These are phyloP conservation scores for Fulmarus glacialis DNA, from an alignment of 2,113 vertebrate genomes.

Conservation along the genomic window DNA sequence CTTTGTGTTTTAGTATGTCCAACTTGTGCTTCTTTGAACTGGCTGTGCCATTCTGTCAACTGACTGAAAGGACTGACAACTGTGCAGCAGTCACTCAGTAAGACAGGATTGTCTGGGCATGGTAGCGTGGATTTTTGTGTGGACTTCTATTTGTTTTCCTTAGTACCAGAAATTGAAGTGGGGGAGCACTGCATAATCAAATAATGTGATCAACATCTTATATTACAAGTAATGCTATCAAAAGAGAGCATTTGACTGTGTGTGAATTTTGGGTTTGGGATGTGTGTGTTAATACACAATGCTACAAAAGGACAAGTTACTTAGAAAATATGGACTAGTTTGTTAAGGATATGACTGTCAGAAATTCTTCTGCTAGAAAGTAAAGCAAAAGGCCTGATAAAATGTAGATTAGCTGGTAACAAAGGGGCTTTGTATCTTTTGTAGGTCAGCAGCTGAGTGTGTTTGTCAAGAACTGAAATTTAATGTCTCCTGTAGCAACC, in stretches of 20 bases:
- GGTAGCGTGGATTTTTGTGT: not conserved
- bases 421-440: conserved; percentile 64
- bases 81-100: not conserved
- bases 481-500: conserved; percentile 56
- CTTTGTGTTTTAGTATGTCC: not conserved
- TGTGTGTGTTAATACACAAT: accelerated
- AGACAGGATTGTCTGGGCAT: not conserved
- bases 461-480: conserved; percentile 66
- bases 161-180: not conserved
- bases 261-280: not conserved
- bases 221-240: not conserved
- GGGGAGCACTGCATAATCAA: not conserved
- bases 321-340: not conserved
- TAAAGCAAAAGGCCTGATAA: conserved; percentile 50
- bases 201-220: not conserved
- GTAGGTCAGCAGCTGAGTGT: conserved; percentile 60
- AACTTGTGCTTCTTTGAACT: not conserved
- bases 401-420: conserved; percentile 61
- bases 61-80: not conserved
- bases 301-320: not conserved
- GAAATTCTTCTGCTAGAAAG: conserved; percentile 27
- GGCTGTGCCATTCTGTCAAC: not conserved
- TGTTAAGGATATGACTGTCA: not conserved
- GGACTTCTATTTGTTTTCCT: not conserved
- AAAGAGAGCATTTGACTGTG: not conserved